phyloP scores from a whole-genome alignment of 2,797 vertebrate genomes.

The Betta splendens region DNA sequence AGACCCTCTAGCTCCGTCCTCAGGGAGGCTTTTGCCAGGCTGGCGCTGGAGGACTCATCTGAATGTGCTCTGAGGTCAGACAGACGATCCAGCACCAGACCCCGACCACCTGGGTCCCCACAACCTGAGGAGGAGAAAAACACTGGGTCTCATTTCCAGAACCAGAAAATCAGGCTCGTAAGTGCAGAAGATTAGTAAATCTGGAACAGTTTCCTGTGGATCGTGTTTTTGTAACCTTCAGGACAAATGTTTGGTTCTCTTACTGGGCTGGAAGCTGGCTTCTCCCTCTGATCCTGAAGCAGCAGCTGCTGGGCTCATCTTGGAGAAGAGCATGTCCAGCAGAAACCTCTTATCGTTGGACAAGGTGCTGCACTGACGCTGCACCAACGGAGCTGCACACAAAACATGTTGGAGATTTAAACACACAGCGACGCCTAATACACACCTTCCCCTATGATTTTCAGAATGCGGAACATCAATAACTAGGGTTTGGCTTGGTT shows the following conservation, averaged over 20 bases:
- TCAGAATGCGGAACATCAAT: too few relatives aligned
- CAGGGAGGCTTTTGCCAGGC: conserved; percentile 61
- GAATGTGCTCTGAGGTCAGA: conserved; percentile 53
- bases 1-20: conserved; percentile 73
- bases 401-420: not conserved
- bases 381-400: not conserved
- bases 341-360: conserved; percentile 81
- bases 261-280: not conserved
- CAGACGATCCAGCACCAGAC: conserved; percentile 46
- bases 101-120: conserved; percentile 27
- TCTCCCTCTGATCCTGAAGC: conserved; percentile 34
- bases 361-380: conserved; percentile 69
- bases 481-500: too few relatives aligned
- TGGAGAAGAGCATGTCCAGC: conserved; percentile 85
- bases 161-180: too few relatives aligned
- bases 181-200: too few relatives aligned
- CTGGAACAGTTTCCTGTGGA: too few relatives aligned
- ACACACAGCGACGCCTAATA: not conserved
- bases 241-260: not conserved
- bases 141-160: not conserved
- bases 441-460: too few relatives aligned
- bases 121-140: conserved; percentile 24
- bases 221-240: too few relatives aligned
- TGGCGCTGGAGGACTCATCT: conserved; percentile 11
- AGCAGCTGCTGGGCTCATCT: conserved; percentile 46